Base-by-base conservation (phyloP, 2,113 vertebrate genomes). In the Sprattus sprattus region DNA sequence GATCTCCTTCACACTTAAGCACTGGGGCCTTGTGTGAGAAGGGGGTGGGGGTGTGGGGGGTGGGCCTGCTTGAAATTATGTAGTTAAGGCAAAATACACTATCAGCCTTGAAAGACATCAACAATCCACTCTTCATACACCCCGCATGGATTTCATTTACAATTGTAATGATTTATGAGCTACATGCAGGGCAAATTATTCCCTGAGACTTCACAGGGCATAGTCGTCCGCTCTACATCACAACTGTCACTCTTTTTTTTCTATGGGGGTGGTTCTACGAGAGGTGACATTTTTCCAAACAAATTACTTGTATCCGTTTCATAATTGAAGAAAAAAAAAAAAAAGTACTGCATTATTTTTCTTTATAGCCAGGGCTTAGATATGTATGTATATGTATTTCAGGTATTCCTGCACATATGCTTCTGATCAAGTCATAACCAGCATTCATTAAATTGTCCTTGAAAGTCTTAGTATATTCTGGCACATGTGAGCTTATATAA, bases 401-500 rank as follows among this genome's bases (percentile, higher is more conserved):
- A 89, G 83, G 87, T 87, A 86, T 84, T 85, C 81, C 88, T n/a
- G 86, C 82, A 89, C 88, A 89, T 89, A 89, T 87, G 89, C 83
- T 90, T 92, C 83, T 86, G 84, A 90, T 89, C 67, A 90, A 87
- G 89, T 86, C 87, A 88, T 88, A 90, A 88, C 87, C 87, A 44
- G 60, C 82, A 60, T 84, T 84, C 32, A 32, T 90, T 90, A 83
- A 86, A 78, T 85, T 89, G 84, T 85, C 44, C 71, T 50, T 87
- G 45, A 89, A 91, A 91, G 86, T 86, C 57, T 87, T 92, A n/a
- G n/a, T n/a, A 91, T 90, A 89, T 89, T 88, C 52, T 49, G 64
- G 86, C 67, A 81, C 45, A 64, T 82, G 83, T 81, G 20, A 52
- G 87, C 87, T 91, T 87, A 89, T 86, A 85, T 86, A 92, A 85